Base-by-base conservation (phyloP, 2,113 vertebrate genomes). In the Propithecus coquereli region DNA sequence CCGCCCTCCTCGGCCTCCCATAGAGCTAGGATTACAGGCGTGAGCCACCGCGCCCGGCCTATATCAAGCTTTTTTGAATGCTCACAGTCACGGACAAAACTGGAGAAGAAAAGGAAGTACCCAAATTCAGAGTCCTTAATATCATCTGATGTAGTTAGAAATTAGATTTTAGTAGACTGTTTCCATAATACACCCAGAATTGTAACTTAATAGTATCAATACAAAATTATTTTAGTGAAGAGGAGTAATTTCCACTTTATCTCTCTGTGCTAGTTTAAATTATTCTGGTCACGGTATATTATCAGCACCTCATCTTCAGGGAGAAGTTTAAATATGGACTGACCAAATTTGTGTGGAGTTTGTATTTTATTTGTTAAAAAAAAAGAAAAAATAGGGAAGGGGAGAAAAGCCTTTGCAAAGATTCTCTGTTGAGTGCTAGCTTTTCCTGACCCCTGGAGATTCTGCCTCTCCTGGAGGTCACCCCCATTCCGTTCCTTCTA, bases 401-500 rank as follows among this genome's bases (percentile, higher is more conserved):
- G 20, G 1, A 16, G 1, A 12, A 59, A 57, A 70, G 0, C 16
- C 9, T 90, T 54, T 16, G 14, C 54, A 2, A 11, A 54, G 45
- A 20, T 59, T 77, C 61, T 50, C 17, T 61, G 20, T 47, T 10
- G 37, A 6, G 18, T 47, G 18, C 25, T 74, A 2, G 16, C 40
- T 52, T 54, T 61, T 52, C 50, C 47, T 37, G 59, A 76, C 17
- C 20, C 47, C 25, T 5, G 4, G 16, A 0, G 34, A 9, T 40
- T 54, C 57, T 45, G 9, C 5, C 27, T 73, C 18, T 66, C 50
- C 25, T 25, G 45, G 82, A 25, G 43, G 23, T 57, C 5, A n/a
- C 17, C 12, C 27, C 23, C 12, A 0, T 1, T 3, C n/a, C 11
- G 1, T 8, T 1, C 17, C 59, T 16, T n/a, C 17, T 45, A 52